Base-by-base conservation (phyloP, 23 tunicate species). In the Halocynthia roretzi region DNA sequence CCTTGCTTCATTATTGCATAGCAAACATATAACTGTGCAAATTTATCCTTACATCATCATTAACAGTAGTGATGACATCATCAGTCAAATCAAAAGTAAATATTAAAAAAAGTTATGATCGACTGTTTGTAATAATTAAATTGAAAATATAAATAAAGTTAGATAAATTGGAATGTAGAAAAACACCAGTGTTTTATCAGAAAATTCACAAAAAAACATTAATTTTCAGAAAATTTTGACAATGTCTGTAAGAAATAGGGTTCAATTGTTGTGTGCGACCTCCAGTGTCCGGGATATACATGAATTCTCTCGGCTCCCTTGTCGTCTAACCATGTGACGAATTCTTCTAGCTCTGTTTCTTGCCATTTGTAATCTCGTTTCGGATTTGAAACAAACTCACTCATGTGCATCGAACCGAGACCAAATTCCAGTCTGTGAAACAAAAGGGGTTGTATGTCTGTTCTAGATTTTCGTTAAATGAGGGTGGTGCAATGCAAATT, bases 371-470 rank as follows among this genome's bases (percentile, higher is more conserved):
- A 78, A 57, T 71, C 71, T 23, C 65, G 62, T 15, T 53, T 51
- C 11, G 62, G 61, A 50, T 23, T 71, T 50, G 55, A 18, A 7
- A 22, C 53, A 9, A 51, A 63, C 10, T 22, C 67, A 7, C 19
- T 48, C 15, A 17, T 10, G 14, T 68, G 72, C 89, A 78, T 78
- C 17, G 78, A 53, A 6, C 83, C 83, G 18, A 84, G 82, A 6
- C 89, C 89, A 8, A 84, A 51, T 18, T 84, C 68, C 6, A 84
- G 51, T 10, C 86, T 83, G 61, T 52, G 61, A 22, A 72, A 49
- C 11, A 5, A 17, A 67, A 67, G 11, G 71, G 12, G 5, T 19
- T 22, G 12, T 11, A 2, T 67, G 22, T 18, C 21, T 31, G 44
- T 31, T 31, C 44, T 31, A 31, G 4, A 31, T 31, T 31, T 31